Evolutionary conservation across 2,888 invertebrate species (phyloP), one percentile per base, ranked within the genome.

Genomic region (Cheilosia soror): DNA sequence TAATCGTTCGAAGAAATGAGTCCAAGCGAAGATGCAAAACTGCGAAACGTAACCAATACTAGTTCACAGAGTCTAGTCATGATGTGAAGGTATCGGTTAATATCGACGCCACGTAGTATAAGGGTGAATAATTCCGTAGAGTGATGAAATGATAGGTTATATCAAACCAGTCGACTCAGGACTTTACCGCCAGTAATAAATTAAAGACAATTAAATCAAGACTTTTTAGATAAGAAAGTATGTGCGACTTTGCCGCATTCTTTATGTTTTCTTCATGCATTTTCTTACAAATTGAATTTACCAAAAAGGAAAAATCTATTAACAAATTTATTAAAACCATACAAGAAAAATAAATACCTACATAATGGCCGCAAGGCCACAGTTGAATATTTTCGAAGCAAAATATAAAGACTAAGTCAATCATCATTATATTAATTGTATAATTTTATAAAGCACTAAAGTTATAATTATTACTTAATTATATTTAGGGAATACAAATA

Each of bases 261-360:
- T 44, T 44, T 6, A 44, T 44, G 13, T 44, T n/a, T 44, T 44
- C 5, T 13, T 44, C 37, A 44, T 15, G 44, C 1, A 5, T n/a
- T 44, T n/a, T n/a, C 5, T 15, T 44, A n/a, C 13, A 13, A 44
- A 6, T n/a, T 44, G 44, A 44, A n/a, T n/a, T 44, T 37, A 6
- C 13, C 13, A 15, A 44, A 44, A 44, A 15, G 6, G 6, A 44
- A 44, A 20, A 37, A 37, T 11, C 37, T 37, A 37, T 37, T 37
- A 37, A 37, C 37, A 37, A 37, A 11, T 37, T 37, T 11, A 11
- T 37, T 11, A 11, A 37, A 37, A 37, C 37, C 9, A 37, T 37
- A 37, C 15, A 44, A 44, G n/a, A 44, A 44, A n/a, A 15, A 44
- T n/a, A 44, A 15, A 44, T 44, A 44, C 44, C 47, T 47, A 47